These are phyloP conservation scores for Scophthalmus maximus DNA, from an alignment of 2,113 vertebrate genomes.

Conservation along the genomic window DNA sequence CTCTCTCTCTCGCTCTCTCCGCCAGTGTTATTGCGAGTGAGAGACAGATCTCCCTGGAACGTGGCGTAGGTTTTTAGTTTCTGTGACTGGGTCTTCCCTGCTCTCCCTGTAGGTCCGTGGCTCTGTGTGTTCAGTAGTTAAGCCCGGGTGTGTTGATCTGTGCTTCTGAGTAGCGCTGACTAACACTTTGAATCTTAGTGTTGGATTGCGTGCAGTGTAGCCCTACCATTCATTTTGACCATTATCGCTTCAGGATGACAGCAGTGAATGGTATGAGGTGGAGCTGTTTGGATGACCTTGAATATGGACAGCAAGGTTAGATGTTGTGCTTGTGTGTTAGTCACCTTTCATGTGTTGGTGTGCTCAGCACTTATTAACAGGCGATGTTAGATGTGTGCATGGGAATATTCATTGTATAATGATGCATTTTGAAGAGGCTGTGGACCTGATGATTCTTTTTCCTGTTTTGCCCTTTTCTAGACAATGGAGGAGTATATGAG, in stretches of 20 bases:
- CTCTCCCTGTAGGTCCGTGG: slow-evolving; percentile 45
- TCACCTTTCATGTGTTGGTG: slow-evolving; percentile 54
- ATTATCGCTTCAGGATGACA: slow-evolving; percentile 82
- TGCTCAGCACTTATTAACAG: slow-evolving; percentile 60
- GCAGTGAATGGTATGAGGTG: slow-evolving; percentile 82
- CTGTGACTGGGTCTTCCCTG: slow-evolving; percentile 47
- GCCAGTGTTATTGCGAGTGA: slow-evolving; percentile 43
- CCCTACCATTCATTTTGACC: slow-evolving; percentile 76
- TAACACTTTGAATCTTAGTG: slow-evolving; percentile 70
- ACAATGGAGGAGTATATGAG: slow-evolving; percentile 88
- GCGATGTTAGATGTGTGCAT: slow-evolving; percentile 53
- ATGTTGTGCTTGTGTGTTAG: slow-evolving; percentile 79
- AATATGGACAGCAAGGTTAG: slow-evolving; percentile 84
- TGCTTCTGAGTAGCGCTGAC: slow-evolving; percentile 61
- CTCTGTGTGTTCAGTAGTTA: slow-evolving; percentile 59
- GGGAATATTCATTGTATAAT: slow-evolving; percentile 35
- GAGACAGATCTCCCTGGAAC: slow-evolving; percentile 61
- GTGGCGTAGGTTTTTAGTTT: slow-evolving; percentile 40
- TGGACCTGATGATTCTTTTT: neutral
- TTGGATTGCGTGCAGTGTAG: slow-evolving; percentile 63
- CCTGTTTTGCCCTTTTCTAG: slow-evolving; percentile 54
- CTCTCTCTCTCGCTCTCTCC: slow-evolving; percentile 59
- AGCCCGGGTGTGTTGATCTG: slow-evolving; percentile 62
- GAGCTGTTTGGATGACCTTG: slow-evolving; percentile 84
- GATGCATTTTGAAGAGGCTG: neutral